Conservation (phyloP, 1,140 invertebrate species). For the Brachionus rotundiformis region DNA sequence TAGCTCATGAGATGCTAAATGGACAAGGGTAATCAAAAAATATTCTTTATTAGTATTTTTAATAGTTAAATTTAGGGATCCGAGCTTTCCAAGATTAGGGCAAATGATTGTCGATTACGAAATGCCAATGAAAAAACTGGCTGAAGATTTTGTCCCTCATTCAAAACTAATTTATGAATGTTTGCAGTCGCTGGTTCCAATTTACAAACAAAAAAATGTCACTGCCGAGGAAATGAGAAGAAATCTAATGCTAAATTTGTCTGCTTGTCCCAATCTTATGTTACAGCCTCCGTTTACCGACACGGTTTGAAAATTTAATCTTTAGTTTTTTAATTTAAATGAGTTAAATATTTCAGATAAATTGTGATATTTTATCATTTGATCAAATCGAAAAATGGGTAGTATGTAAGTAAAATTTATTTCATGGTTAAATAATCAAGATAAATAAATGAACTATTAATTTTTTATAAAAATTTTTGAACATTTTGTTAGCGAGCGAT, state of each 20-base stretch:
- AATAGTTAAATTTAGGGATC: constrained; percentile 70
- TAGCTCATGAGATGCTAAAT: constrained; percentile 92
- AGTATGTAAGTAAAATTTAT: constrained; percentile 70
- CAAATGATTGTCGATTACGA: constrained; percentile 98
- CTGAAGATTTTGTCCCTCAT: constrained; percentile 94
- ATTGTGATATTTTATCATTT: constrained; percentile 92
- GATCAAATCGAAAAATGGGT: constrained; percentile 95
- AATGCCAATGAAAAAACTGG: constrained; percentile 86
- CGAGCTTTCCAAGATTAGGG: constrained; percentile 87
- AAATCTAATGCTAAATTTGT: constrained; percentile 70
- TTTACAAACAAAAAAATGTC: constrained; percentile 50
- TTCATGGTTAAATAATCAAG: not conserved
- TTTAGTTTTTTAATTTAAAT: constrained; percentile 3
- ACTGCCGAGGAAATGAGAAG: constrained; percentile 19
- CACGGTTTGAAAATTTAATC: constrained; percentile 44
- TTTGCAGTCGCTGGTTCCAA: constrained; percentile 35
- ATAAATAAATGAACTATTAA: not conserved
- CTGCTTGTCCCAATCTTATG: constrained; percentile 84
- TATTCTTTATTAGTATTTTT: not conserved
- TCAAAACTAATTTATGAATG: constrained; percentile 67
- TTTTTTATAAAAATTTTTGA: constrained; percentile 37
- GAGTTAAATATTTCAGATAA: constrained; percentile 70
- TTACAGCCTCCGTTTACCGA: constrained; percentile 68
- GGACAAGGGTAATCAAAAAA: constrained; percentile 69
- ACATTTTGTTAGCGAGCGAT: too few relatives aligned